phyloP scores from a whole-genome alignment of 53 echinoderm and acorn worm species.

The Zoroaster sp. region DNA sequence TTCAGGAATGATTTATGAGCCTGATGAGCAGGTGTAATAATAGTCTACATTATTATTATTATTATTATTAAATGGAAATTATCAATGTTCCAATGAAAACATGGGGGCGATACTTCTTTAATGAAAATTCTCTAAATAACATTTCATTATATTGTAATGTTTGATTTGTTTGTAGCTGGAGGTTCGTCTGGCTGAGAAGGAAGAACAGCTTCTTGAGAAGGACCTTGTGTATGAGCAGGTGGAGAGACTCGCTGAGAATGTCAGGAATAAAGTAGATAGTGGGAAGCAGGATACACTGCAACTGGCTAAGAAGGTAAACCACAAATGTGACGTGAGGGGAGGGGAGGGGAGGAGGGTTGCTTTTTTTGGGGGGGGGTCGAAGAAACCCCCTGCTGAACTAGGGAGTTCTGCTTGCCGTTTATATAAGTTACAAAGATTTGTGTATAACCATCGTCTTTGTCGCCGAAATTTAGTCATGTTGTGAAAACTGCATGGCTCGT shows the following conservation, averaged over 20 bases:
- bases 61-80: no score
- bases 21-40: no score
- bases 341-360: not conserved
- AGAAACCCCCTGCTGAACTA: not conserved
- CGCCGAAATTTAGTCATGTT: no score
- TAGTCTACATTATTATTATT: no score
- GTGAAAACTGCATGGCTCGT: no score
- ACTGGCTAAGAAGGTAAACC: constrained; percentile 92
- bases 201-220: constrained; percentile 96
- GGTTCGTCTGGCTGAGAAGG: constrained; percentile 95
- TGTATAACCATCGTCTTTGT: no score
- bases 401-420: not conserved
- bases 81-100: no score
- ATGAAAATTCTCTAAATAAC: no score
- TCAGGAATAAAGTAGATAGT: constrained; percentile 80
- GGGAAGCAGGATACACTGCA: constrained; percentile 92
- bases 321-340: not conserved
- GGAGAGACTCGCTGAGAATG: constrained; percentile 75
- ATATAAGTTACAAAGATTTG: no score
- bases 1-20: no score
- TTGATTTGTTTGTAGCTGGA: constrained; percentile 68
- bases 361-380: not conserved
- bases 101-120: no score
- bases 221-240: constrained; percentile 98
- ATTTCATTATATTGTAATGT: no score